phyloP scores from a whole-genome alignment of 2,888 invertebrate genomes.

The Loripinus fragilis region DNA sequence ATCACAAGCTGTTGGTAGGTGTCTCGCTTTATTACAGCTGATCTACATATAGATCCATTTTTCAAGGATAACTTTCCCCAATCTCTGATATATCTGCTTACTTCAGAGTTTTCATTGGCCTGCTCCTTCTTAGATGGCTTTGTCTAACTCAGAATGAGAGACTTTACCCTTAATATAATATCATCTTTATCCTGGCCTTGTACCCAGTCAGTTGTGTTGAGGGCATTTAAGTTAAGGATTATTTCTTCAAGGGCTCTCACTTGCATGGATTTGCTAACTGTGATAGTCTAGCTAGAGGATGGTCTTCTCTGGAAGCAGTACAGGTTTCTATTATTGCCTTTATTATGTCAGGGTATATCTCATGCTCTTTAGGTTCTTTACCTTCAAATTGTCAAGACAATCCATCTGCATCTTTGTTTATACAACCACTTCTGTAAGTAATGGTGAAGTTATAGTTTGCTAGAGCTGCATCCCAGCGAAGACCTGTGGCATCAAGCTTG shows the following conservation, averaged over 20 bases:
- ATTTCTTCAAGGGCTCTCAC: background rate
- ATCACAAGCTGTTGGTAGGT: background rate
- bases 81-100: background rate
- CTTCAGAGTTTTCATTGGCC: background rate
- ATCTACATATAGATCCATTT: background rate
- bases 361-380: too few relatives aligned
- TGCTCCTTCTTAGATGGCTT: background rate
- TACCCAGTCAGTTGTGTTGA: background rate
- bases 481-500: conserved; percentile 24
- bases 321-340: background rate
- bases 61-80: background rate
- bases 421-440: conserved; percentile 11
- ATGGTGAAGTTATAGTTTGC: conserved; percentile 39
- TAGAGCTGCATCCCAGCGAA: conserved; percentile 39
- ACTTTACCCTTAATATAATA: background rate
- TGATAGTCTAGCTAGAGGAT: background rate
- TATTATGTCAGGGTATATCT: background rate
- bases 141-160: background rate
- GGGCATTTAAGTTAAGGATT: background rate
- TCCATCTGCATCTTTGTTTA: conserved; percentile 43
- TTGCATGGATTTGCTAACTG: background rate
- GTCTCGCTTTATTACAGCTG: background rate
- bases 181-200: background rate
- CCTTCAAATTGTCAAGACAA: too few relatives aligned
- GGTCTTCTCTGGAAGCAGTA: background rate